Base-by-base conservation (phyloP, 2,113 vertebrate species). In the Myiozetetes cayanensis region DNA sequence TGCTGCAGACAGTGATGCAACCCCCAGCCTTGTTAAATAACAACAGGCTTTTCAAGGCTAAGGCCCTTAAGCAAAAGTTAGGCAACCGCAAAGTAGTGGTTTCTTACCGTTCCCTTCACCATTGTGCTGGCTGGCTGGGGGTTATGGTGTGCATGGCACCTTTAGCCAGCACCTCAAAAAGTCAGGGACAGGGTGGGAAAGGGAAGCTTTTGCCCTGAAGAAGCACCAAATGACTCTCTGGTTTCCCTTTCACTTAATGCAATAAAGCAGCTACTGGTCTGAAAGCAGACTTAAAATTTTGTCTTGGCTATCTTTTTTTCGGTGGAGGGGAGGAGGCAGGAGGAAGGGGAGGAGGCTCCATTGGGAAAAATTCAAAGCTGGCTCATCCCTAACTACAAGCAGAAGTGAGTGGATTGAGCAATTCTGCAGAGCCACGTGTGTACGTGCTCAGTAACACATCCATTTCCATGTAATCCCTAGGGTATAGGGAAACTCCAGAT, bases 261-360 rank as follows among this genome's bases (percentile, higher is more conserved):
- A 67, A n/a, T 23, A 70, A 85, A 62, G 61, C 77, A 65, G 11
- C 44, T 65, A 65, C 63, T 85, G 44, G 13, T 31, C 62, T 72
- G 46, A 82, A 89, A 50, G n/a, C 25, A 71, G 15, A 61, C 12
- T 83, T 70, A 8, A 33, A 86, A 84, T 59, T 37, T 37, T 59
- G 31, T 43, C 41, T 68, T 76, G 19, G 18, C 10, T 52, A 4
- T 13, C 0, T 2, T 53, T 37, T 31, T 19, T 47, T 47, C 46
- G 9, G 2, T 3, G 3, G 12, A 3, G 8, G 3, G 0, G 4
- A 2, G 2, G 13, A 3, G 13, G 12, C 6, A 23, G 3, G 12
- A 33, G 20, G 22, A n/a, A 22, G 24, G 16, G 10, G 11, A 12
- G 2, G 10, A 20, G n/a, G 15, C 46, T 47, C n/a, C 9, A 14